A percentile compares a stretch with the other conserved stretches of the same genome.
Evolutionary conservation across 2,113 vertebrate species (phyloP).

Genomic region (Pygoscelis adeliae): DNA sequence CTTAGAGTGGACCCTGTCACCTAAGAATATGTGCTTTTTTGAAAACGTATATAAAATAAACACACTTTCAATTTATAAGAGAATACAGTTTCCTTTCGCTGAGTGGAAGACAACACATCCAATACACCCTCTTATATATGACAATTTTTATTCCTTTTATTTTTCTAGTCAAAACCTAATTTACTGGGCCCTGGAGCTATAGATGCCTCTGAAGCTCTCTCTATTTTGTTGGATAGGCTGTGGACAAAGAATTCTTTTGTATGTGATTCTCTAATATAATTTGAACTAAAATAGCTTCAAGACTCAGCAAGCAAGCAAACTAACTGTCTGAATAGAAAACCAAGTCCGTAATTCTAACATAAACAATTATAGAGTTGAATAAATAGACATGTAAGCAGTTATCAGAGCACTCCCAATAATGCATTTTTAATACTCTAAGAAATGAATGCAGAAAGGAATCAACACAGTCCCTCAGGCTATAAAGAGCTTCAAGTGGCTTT

Average conservation of each 20-base stretch:
- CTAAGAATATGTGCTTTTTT: neutral
- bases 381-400: slow-evolving; percentile 19
- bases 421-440: slow-evolving; percentile 48
- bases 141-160: slow-evolving; percentile 18
- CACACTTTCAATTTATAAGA: neutral
- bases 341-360: slow-evolving; percentile 37
- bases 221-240: neutral
- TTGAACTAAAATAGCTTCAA: slow-evolving; percentile 40
- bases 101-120: neutral
- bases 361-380: slow-evolving; percentile 42
- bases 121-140: neutral
- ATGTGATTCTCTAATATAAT: neutral
- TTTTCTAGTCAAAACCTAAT: slow-evolving; percentile 39
- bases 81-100: neutral
- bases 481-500: slow-evolving; percentile 38
- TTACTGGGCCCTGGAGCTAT: slow-evolving; percentile 15
- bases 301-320: neutral
- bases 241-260: slow-evolving; percentile 43
- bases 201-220: neutral
- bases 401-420: slow-evolving; percentile 29
- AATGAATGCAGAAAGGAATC: slow-evolving; percentile 13
- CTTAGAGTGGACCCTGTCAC: neutral
- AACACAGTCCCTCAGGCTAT: slow-evolving; percentile 24
- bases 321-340: slow-evolving; percentile 17
- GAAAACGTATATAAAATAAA: neutral